Percentiles rank a stretch among this genome's conserved stretches.
Conservation (phyloP, 2,113 vertebrate genomes). For the Sylvia atricapilla region DNA sequence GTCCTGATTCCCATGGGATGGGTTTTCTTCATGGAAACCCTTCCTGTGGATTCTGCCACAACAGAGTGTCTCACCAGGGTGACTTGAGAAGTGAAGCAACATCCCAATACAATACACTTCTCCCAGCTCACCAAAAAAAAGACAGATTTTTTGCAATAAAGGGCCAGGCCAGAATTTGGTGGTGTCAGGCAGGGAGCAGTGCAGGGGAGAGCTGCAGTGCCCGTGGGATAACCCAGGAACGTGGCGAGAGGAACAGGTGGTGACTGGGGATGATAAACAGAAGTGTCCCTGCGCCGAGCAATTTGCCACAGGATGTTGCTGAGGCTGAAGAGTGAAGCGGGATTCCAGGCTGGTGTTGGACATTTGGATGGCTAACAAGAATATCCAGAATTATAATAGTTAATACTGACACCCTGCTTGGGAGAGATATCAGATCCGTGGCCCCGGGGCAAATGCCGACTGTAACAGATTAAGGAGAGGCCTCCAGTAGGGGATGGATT, state of each 20-base stretch:
- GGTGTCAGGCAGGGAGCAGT: fast-evolving
- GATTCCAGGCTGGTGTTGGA: not conserved
- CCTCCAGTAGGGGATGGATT: not conserved
- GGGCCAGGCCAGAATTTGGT: not conserved
- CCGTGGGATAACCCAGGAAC: not conserved
- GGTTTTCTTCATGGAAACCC: not conserved
- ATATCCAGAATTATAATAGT: slow-evolving; percentile 43
- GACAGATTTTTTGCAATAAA: not conserved
- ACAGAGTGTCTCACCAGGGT: not conserved
- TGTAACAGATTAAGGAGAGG: slow-evolving; percentile 49
- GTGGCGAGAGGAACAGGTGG: not conserved
- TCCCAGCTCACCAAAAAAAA: not conserved
- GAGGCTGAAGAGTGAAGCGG: not conserved
- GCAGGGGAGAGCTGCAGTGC: not conserved
- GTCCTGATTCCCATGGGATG: not conserved
- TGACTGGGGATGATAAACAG: not conserved
- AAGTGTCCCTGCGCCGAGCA: not conserved
- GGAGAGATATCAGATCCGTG: slow-evolving; percentile 17
- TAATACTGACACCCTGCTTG: not conserved
- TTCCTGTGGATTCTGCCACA: not conserved
- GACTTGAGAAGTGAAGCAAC: not conserved
- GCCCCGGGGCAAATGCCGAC: slow-evolving; percentile 9
- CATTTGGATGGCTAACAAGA: slow-evolving; percentile 32
- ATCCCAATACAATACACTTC: not conserved
- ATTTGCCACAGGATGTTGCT: slow-evolving; percentile 24